Evolutionary conservation across 2,888 invertebrate species (phyloP).

Genomic region (Sphaeridia pumilis): DNA sequence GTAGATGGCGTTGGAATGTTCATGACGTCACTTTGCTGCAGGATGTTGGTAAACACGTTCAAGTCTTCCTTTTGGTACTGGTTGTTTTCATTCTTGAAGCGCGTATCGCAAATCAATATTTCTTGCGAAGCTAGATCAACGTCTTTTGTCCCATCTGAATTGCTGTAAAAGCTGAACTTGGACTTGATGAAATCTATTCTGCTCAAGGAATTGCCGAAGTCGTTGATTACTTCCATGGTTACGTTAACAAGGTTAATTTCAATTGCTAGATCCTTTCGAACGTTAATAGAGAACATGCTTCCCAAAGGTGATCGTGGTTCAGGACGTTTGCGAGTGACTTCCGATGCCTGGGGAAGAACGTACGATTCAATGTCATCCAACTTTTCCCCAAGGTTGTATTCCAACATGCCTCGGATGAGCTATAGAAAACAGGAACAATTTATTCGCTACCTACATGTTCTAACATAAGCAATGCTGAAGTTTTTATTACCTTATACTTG

Average conservation of each 20-base stretch:
- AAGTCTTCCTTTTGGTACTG: constrained; percentile 35
- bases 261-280: constrained; percentile 44
- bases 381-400: constrained; percentile 79
- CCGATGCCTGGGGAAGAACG: constrained; percentile 32
- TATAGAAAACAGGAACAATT: constrained; percentile 7
- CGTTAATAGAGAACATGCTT: neutral
- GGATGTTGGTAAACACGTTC: constrained; percentile 78
- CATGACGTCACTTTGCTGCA: constrained; percentile 50
- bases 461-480: too few species aligned
- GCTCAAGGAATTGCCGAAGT: constrained; percentile 52
- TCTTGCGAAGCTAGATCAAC: constrained; percentile 87
- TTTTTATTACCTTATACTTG: constrained; percentile 55
- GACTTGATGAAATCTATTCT: constrained; percentile 88
- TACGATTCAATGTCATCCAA: constrained; percentile 47
- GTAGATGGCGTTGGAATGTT: too few species aligned
- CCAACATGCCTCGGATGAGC: constrained; percentile 70
- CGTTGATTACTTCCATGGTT: constrained; percentile 50
- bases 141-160: constrained; percentile 79
- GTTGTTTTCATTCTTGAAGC: constrained; percentile 38
- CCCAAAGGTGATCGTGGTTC: too few species aligned
- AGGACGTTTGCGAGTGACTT: neutral
- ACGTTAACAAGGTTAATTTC: constrained; percentile 77
- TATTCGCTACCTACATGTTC: too few species aligned
- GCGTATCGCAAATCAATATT: constrained; percentile 66
- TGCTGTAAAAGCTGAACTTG: constrained; percentile 67